Evolutionary conservation across 2,888 invertebrate genomes (phyloP), one percentile per base, ranked within the genome.

Genomic region (Zaprionus bogoriensis): DNA sequence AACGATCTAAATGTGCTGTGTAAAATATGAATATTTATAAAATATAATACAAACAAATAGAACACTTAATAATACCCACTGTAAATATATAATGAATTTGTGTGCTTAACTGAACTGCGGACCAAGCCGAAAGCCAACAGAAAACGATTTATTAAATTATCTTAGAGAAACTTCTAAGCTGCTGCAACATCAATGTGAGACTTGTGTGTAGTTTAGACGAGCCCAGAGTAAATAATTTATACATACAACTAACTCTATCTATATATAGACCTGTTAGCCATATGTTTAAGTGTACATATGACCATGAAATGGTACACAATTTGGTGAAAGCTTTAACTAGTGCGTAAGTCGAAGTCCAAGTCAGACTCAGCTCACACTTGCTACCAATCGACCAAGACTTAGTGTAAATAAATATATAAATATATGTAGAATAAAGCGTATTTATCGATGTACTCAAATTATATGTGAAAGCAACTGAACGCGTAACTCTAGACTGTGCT

Each of bases 301-400:
- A 79, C 77, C 79, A 51, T 52, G 36, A 64, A 77, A 67, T 67
- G 74, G 82, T 72, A 82, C 55, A 68, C 67, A 69, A 65, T 69
- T 86, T 87, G 87, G 87, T 87, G 76, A 87, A 83, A 83, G 87
- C 87, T 87, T 87, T 87, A 87, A 87, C 57, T 87, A 87, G 74
- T 48, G 22, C 17, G 50, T 77, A 85, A 82, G 79, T 62, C 47
- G n/a, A 20, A 22, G 22, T 36, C 12, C 12, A 32, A 12, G 41
- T 28, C 45, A 52, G 58, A 39, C 19, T 46, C 55, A 59, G 45
- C 20, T 22, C 25, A 36, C 44, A 45, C 42, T 61, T 65, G 62
- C 63, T 59, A 57, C 65, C 64, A 70, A 67, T 64, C 67, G 65
- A 32, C 51, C 54, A 50, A 60, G 32, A 10, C 32, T 39, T 50